Evolutionary conservation across 2,888 invertebrate species (phyloP), one percentile per base, ranked within the genome.

Genomic region (Eremobia ochroleuca): DNA sequence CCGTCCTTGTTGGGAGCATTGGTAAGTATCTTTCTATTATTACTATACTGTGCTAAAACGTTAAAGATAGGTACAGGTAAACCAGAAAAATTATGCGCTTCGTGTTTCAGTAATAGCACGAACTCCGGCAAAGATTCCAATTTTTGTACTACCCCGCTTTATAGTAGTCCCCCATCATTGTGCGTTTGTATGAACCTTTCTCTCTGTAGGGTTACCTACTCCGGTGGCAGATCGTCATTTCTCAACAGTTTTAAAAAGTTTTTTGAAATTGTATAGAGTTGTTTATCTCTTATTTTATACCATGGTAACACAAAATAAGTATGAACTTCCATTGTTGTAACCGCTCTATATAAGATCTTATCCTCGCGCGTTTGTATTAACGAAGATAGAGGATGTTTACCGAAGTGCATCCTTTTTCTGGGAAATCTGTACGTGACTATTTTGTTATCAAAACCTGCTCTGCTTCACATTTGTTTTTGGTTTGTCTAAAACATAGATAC

Each of bases 1-100:
- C 97, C 90, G 97, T 97, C 76, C 94, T 97, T 43, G 94, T 97
- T 73, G 97, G 97, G 77, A 95, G 96, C 83, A 89, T 97, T 86
- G 97, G 97, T 97, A 94, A 97, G 96, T 95, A 8, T 68, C 2
- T n/a, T 74, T 13, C 76, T 67, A 8, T 59, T 46, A 71, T 77
- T 78, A 52, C 1, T 49, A 31, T 49, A n/a, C 28, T 37, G 4
- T 21, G 8, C 2, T 21, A 46, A 46, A 69, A 62, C 28, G 4
- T 28, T 58, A 21, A 58, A 21, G 8, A 49, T 18, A 31, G 0
- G 13, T 15, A 46, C 46, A 31, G 25, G 8, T 34, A 49, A 67
- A 49, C 18, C 67, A 68, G 34, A 52, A 52, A 34, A 52, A 3
- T 5, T 55, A n/a, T 68, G 18, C 67, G 3, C 52, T 68, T 68